A percentile compares a stretch with the other conserved stretches of the same genome.
These are phyloP conservation scores for Meghimatium bilineatum DNA, from an alignment of 2,888 invertebrate genomes.

Conservation along the genomic window DNA sequence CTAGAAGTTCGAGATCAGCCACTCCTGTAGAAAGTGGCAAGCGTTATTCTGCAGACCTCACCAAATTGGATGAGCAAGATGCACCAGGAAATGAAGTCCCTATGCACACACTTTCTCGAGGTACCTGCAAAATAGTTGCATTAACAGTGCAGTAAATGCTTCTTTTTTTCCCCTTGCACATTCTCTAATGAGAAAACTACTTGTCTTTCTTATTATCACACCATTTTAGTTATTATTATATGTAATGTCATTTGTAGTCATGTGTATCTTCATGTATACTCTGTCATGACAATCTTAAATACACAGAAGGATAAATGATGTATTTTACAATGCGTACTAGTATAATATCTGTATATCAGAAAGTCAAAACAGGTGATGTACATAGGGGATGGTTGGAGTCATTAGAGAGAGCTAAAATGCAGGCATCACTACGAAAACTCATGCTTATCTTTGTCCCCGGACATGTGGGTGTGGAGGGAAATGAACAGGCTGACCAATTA, in stretches of 20 bases:
- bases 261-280: not conserved
- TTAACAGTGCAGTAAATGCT: not conserved
- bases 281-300: no score
- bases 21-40: constrained; percentile 67
- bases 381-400: no score
- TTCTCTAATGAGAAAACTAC: not conserved
- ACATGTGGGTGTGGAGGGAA: no score
- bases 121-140: not conserved
- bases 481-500: no score
- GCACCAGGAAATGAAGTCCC: constrained; percentile 56
- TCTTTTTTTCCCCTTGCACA: not conserved
- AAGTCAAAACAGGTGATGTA: no score
- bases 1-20: constrained; percentile 64
- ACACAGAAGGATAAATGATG: no score
- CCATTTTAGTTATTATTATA: not conserved
- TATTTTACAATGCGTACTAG: no score
- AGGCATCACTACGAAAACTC: no score
- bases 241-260: not conserved
- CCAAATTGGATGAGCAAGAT: constrained; percentile 67
- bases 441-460: no score
- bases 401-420: no score
- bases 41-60: constrained; percentile 73
- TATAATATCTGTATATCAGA: no score
- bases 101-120: not conserved
- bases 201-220: not conserved